A percentile compares a stretch with the other conserved stretches of the same genome.
These are phyloP conservation scores for Falco cherrug DNA, from an alignment of 2,797 vertebrate genomes.

Conservation along the genomic window DNA sequence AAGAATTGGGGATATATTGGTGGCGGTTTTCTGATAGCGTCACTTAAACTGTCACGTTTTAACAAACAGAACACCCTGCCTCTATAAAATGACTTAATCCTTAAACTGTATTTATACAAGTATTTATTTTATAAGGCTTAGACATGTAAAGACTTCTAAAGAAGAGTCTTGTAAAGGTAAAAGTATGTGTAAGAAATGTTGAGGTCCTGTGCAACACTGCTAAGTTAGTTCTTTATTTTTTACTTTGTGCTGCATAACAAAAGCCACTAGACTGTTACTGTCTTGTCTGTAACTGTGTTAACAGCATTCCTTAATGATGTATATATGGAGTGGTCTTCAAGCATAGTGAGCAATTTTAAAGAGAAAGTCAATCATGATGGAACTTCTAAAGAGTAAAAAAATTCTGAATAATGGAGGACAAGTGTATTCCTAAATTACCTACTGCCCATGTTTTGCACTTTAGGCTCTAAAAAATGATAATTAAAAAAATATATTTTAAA, in stretches of 20 bases:
- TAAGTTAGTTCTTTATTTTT: conserved; percentile 67
- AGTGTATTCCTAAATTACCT: neutral
- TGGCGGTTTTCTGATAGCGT: conserved; percentile 69
- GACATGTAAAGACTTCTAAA: conserved; percentile 74
- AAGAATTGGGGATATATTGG: conserved; percentile 72
- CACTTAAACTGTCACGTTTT: conserved; percentile 67
- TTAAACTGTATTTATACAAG: conserved; percentile 73
- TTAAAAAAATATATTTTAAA: too few relatives aligned
- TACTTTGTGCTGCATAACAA: conserved; percentile 76
- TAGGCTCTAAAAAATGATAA: neutral
- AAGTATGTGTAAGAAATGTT: conserved; percentile 72
- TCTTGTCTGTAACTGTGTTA: conserved; percentile 78
- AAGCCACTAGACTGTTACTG: conserved; percentile 80
- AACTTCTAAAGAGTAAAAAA: conserved; percentile 1
- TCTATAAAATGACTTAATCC: conserved; percentile 68
- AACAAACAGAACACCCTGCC: conserved; percentile 63
- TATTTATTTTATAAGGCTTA: conserved; percentile 80
- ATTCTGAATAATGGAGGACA: neutral
- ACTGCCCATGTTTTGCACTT: neutral
- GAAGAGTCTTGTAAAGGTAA: conserved; percentile 66
- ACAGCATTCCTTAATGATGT: conserved; percentile 76
- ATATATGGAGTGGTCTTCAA: conserved; percentile 78
- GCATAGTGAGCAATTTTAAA: conserved; percentile 67
- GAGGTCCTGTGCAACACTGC: conserved; percentile 72
- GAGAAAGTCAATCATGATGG: conserved; percentile 75